Evolutionary conservation across 2,113 vertebrate species (phyloP), one percentile per base, ranked within the genome.

Genomic region (Pseudopipra pipra): DNA sequence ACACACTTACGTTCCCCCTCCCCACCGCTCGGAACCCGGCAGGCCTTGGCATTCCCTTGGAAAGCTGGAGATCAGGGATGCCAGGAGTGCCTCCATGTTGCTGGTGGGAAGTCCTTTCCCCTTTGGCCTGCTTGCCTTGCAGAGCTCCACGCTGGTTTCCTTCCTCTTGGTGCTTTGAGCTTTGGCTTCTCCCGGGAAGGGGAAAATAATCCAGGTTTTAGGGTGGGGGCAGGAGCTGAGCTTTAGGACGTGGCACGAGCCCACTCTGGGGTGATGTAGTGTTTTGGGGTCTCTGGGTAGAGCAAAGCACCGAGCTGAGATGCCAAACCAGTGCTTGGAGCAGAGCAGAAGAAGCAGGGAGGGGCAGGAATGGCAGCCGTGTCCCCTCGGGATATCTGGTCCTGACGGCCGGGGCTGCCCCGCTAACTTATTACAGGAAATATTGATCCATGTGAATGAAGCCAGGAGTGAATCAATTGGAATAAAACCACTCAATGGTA

Each of bases 141-240:
- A 3, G 27, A 37, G 80, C 90, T 89, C 56, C 28, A 5, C 73
- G 73, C 68, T 78, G 89, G 73, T 92, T 91, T 72, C 66, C 52
- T 91, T 68, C 88, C 14, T 91, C 94, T 90, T 35, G 95, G 63
- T 49, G 85, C 91, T 96, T 96, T 72, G 74, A 86, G 87, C 93
- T 90, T 19, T 49, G 43, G 46, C 28, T n/a, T 54, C 31, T 63
- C 54, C 81, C 9, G 14, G 21, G 30, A 24, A 90, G 63, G 62
- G 70, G 49, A 19, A n/a, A 44, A 7, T 3, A 6, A 11, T 7
- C 2, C 41, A 1, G 78, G 25, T 12, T 66, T 22, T 9, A 2
- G 35, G 78, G 63, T 61, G 83, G 67, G 67, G 28, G 52, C n/a
- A 1, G 27, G 17, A 51, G 59, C n/a, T 30, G 85, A 55, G 93